phyloP scores from a whole-genome alignment of 2,888 invertebrate species.

The Xiphydria camelus region DNA sequence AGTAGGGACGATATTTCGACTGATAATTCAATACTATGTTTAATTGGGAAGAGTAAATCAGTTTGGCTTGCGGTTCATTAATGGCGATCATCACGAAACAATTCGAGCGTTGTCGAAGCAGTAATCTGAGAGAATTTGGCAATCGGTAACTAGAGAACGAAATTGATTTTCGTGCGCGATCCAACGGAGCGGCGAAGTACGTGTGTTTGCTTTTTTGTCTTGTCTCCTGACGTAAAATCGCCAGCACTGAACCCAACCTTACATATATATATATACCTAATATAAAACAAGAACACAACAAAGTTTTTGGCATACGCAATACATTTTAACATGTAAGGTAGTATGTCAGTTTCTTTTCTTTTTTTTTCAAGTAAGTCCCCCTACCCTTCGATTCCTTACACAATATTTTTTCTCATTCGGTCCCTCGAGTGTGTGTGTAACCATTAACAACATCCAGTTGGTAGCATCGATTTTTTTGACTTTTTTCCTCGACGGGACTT shows the following conservation, averaged over 20 bases:
- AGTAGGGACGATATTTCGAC: slow-evolving; percentile 12
- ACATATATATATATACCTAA: slow-evolving; percentile 51
- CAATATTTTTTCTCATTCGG: slow-evolving; percentile 26
- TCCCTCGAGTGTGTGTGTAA: slow-evolving; percentile 26
- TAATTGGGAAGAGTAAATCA: slow-evolving; percentile 11
- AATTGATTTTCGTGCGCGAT: too few species aligned
- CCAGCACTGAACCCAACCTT: slow-evolving; percentile 49
- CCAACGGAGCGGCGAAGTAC: too few species aligned
- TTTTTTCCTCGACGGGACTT: slow-evolving; percentile 17
- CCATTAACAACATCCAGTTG: slow-evolving; percentile 37
- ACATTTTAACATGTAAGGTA: slow-evolving; percentile 54
- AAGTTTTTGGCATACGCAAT: slow-evolving; percentile 52
- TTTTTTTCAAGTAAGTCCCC: slow-evolving; percentile 24
- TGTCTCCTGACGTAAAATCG: slow-evolving; percentile 31
- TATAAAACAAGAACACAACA: slow-evolving; percentile 58
- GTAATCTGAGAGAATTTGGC: too few species aligned
- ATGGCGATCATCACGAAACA: slow-evolving; percentile 36
- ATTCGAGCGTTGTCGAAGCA: too few species aligned
- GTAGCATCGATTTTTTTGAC: slow-evolving; percentile 26
- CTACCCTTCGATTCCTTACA: slow-evolving; percentile 27
- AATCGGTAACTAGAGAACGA: too few species aligned
- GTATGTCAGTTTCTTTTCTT: slow-evolving; percentile 42
- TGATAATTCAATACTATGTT: too few species aligned
- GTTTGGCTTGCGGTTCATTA: slow-evolving; percentile 34
- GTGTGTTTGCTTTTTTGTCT: too few species aligned